phyloP scores from a whole-genome alignment of 2,888 invertebrate species.

The Eupithecia centaureata region DNA sequence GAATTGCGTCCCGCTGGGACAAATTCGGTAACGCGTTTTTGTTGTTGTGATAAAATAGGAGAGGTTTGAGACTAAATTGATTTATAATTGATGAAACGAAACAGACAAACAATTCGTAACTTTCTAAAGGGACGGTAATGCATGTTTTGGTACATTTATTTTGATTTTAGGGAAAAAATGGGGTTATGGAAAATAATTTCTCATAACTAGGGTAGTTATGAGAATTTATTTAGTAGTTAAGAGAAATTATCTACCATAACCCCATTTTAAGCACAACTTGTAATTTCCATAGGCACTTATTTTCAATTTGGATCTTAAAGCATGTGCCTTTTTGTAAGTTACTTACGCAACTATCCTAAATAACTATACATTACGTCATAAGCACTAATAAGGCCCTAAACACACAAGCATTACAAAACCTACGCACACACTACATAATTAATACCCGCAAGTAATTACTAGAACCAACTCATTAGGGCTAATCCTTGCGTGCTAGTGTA shows the following conservation, averaged over 20 bases:
- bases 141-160: conserved; percentile 3
- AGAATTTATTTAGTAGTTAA: no score
- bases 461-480: conserved; percentile 29
- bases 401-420: neutral
- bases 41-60: conserved; percentile 48
- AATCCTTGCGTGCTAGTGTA: conserved; percentile 60
- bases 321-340: no score
- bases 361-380: neutral
- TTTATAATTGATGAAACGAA: conserved; percentile 38
- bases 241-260: no score
- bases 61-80: conserved; percentile 41
- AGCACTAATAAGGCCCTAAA: neutral
- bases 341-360: neutral
- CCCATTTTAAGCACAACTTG: no score
- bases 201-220: no score
- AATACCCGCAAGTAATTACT: conserved; percentile 26
- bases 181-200: no score
- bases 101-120: conserved; percentile 1
- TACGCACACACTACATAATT: conserved; percentile 11
- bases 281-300: no score
- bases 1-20: conserved; percentile 70
- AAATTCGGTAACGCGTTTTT: conserved; percentile 64
- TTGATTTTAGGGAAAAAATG: neutral
- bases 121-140: conserved; percentile 4
- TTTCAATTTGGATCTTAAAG: no score